Conservation (phyloP, 2,113 vertebrate genomes). For the Heliornis fulica region DNA sequence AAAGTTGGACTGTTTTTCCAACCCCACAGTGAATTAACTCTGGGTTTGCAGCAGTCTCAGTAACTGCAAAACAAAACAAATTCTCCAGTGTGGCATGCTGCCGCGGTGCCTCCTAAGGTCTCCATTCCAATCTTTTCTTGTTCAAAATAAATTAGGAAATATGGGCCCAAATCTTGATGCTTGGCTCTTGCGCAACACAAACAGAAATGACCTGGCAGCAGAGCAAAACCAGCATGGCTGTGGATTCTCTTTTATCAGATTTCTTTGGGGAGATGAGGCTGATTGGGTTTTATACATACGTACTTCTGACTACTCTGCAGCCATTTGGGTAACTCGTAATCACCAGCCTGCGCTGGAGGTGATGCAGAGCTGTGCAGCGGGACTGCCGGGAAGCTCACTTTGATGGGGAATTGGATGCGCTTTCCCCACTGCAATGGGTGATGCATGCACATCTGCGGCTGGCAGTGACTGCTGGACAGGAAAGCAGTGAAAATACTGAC, state of each 20-base stretch:
- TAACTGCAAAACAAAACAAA: slow-evolving; percentile 42
- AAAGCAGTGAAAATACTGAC: neutral
- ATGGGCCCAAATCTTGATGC: slow-evolving; percentile 4
- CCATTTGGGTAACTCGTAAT: neutral
- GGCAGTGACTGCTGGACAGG: neutral
- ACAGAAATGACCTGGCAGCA: slow-evolving; percentile 53
- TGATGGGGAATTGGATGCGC: neutral
- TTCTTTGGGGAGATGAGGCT: slow-evolving; percentile 58
- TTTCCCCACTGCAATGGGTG: neutral
- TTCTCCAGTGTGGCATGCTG: neutral
- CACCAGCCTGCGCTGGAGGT: neutral
- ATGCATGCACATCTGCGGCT: rapidly evolving
- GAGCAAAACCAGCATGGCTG: slow-evolving; percentile 20
- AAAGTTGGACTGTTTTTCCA: slow-evolving; percentile 50
- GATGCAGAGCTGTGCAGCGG: neutral
- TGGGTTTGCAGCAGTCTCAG: neutral
- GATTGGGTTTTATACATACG: slow-evolving; percentile 58
- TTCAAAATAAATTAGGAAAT: slow-evolving; percentile 62
- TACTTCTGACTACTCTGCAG: slow-evolving; percentile 45
- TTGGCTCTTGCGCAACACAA: slow-evolving; percentile 33
- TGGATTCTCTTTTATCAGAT: slow-evolving; percentile 47
- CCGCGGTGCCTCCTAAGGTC: slow-evolving; percentile 46
- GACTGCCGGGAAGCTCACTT: neutral
- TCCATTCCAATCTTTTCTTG: slow-evolving; percentile 42
- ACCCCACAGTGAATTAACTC: neutral